Conservation (phyloP, 2,797 vertebrate genomes). For the Epinephelus malabaricus region DNA sequence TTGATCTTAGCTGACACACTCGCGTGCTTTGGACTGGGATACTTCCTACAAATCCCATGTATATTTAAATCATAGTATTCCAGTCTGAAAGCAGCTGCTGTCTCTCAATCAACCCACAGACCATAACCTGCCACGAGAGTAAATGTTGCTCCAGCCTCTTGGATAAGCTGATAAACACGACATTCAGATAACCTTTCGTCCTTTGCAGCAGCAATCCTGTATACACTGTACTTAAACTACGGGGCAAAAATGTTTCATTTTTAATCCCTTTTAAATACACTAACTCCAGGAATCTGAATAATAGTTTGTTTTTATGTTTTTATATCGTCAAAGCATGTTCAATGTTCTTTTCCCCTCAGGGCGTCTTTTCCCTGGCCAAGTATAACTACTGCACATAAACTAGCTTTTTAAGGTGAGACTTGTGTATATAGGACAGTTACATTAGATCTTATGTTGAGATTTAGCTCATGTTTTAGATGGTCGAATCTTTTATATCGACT, state of each 20-base stretch:
- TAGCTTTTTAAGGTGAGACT: conserved; percentile 65
- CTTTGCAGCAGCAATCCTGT: conserved; percentile 26
- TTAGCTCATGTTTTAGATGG: conserved; percentile 57
- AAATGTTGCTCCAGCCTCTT: conserved; percentile 17
- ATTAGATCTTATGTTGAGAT: conserved; percentile 50
- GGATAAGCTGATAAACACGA: conserved; percentile 34
- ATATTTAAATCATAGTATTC: conserved; percentile 21
- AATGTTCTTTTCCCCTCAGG: conserved; percentile 59
- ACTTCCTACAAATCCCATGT: conserved; percentile 13
- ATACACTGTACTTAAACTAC: conserved; percentile 37
- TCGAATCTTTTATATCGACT: conserved; percentile 52
- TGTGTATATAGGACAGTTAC: conserved; percentile 52
- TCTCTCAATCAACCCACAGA: conserved; percentile 1
- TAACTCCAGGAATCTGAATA: conserved; percentile 50
- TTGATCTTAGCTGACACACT: conserved; percentile 7
- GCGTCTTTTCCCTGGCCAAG: conserved; percentile 54
- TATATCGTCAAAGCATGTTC: conserved; percentile 46
- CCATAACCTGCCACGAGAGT: conserved; percentile 29
- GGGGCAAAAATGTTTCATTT: conserved; percentile 19
- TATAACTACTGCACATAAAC: conserved; percentile 72
- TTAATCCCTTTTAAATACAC: conserved; percentile 29
- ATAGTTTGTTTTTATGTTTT: conserved; percentile 33
- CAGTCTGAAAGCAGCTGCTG: conserved; percentile 6
- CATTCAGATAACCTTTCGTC: conserved; percentile 25
- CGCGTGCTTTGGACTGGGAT: conserved; percentile 18